These are phyloP conservation scores for Selene dorsalis DNA, from an alignment of 2,797 vertebrate genomes.

Conservation along the genomic window DNA sequence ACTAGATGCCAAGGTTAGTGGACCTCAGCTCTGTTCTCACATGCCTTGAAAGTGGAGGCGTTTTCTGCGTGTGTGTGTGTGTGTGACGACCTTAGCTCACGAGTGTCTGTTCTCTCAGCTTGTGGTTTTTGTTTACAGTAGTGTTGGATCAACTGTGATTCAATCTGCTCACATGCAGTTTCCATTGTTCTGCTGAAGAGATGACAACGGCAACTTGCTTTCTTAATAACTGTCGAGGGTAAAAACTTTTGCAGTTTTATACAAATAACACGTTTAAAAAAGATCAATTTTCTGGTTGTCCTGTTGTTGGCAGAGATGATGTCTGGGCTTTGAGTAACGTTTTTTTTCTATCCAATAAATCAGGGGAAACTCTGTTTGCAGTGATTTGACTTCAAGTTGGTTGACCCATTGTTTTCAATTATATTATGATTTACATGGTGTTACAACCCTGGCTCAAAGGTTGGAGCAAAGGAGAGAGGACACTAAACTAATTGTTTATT, in stretches of 20 bases:
- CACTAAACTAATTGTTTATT: no score
- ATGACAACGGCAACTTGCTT: neutral
- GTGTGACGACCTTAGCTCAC: neutral
- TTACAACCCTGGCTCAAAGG: no score
- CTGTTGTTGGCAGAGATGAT: neutral
- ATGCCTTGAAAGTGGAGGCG: neutral
- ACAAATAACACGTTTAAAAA: neutral
- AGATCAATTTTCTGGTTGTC: neutral
- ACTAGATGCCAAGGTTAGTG: neutral
- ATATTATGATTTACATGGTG: neutral
- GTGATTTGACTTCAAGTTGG: neutral
- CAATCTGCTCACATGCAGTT: neutral
- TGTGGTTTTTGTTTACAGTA: neutral
- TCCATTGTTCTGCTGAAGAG: neutral
- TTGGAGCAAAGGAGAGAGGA: no score
- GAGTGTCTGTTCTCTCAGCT: neutral
- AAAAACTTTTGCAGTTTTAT: neutral
- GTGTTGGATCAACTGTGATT: neutral
- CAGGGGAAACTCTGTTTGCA: neutral
- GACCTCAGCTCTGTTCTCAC: conserved; percentile 1
- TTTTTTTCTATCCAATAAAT: neutral
- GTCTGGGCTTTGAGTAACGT: neutral
- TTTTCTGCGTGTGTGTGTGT: neutral
- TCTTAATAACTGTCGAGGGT: neutral
- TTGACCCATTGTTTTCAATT: neutral